Base-by-base conservation (phyloP, 2,113 vertebrate genomes). In the Ochotona princeps region DNA sequence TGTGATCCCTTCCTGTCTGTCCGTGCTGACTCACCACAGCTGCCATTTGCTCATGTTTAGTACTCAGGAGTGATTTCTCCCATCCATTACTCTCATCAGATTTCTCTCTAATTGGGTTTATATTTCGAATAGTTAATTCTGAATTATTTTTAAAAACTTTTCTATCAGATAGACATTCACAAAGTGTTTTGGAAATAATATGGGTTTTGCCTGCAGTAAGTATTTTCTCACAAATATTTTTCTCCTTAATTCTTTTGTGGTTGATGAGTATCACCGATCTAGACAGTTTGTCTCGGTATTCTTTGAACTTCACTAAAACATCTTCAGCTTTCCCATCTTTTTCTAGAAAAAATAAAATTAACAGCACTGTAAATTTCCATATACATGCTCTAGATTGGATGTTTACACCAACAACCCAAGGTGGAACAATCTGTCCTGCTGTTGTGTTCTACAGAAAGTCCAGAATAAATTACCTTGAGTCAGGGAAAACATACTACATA, bases 231-330 rank as follows among this genome's bases (percentile, higher is more conserved):
- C 74, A 93, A 80, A 91, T 63, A 73, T 83, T 96, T 95, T 69
- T 96, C 38, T 96, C 94, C 51, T 95, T 96, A 65, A 70, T 73
- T 79, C 87, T 95, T 95, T 91, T 95, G 90, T 96, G 96, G 84
- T 95, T 96, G 84, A 93, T 91, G 60, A 94, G 87, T 82, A 96
- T 21, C 57, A 85, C 23, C 28, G 94, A 90, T 94, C 65, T 95
- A 82, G 92, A 91, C 91, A 84, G 87, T n/a, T n/a, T 93, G 60
- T 96, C 92, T 87, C 95, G 93, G 49, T 74, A 88, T 84, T 96
- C 90, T 94, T 65, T 96, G 85, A 96, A 91, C 28, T 90, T 94
- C 92, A 97, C 60, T 93, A 96, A 87, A 95, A 94, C 78, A 93
- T 91, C 92, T 94, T 93, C 93, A 90, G 86, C 47, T 84, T 92